Evolutionary conservation across 2,797 vertebrate genomes (phyloP).

Genomic region (Acipenser oxyrinchus): DNA sequence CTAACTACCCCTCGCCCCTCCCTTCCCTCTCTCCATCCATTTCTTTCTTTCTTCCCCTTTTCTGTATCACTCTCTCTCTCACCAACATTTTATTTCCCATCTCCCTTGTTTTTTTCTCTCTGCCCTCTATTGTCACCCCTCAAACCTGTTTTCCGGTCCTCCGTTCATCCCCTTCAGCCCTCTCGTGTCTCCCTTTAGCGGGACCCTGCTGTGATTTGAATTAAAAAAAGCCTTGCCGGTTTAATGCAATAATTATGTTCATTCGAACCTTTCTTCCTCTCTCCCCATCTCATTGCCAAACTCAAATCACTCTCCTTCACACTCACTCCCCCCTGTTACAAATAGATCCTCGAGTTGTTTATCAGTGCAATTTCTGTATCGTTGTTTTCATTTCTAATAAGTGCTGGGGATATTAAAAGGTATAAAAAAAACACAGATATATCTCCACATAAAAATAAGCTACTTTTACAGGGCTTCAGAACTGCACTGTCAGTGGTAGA

Average conservation of each 20-base stretch:
- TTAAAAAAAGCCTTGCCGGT: conserved; percentile 38
- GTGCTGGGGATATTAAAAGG: too few relatives aligned
- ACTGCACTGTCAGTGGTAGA: too few relatives aligned
- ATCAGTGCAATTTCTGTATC: too few relatives aligned
- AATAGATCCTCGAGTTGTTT: too few relatives aligned
- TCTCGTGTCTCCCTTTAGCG: conserved; percentile 27
- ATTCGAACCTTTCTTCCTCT: conserved; percentile 20
- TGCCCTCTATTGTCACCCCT: conserved; percentile 38
- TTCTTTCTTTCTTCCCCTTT: conserved; percentile 14
- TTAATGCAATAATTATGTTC: conserved; percentile 42
- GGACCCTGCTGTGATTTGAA: conserved; percentile 40
- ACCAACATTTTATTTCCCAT: conserved; percentile 34
- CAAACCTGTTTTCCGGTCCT: conserved; percentile 34
- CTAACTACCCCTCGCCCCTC: conserved; percentile 59
- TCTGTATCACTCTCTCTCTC: conserved; percentile 45
- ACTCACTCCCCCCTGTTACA: conserved; percentile 3
- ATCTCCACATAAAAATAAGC: too few relatives aligned
- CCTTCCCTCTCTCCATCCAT: conserved; percentile 27
- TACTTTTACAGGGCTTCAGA: too few relatives aligned
- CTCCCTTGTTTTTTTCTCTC: conserved; percentile 37
- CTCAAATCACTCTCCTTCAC: conserved; percentile 56
- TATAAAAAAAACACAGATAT: too few relatives aligned
- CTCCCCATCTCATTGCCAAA: conserved; percentile 45
- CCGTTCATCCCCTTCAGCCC: conserved; percentile 20
- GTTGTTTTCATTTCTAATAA: too few relatives aligned